These are phyloP conservation scores for Leptogaster cylindrica DNA, from an alignment of 2,888 invertebrate genomes.

Conservation along the genomic window DNA sequence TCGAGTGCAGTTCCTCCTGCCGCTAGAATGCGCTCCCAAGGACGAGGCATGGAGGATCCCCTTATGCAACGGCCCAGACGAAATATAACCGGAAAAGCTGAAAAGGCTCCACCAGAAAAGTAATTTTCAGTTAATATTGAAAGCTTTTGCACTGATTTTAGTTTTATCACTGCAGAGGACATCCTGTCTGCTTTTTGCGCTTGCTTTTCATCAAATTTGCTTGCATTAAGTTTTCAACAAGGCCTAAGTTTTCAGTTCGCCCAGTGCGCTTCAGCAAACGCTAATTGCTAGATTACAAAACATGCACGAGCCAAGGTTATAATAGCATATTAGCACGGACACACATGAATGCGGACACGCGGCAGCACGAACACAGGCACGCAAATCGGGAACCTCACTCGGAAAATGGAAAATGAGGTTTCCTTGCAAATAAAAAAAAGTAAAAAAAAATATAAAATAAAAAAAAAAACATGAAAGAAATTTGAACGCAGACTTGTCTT, in stretches of 20 bases:
- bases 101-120: conserved; percentile 54
- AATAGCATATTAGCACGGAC: background rate
- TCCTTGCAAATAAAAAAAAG: no score
- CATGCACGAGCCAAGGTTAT: conserved; percentile 26
- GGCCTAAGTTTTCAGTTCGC: conserved; percentile 28
- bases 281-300: conserved; percentile 16
- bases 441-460: no score
- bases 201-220: conserved; percentile 33
- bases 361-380: conserved; percentile 10
- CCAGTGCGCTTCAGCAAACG: conserved; percentile 11
- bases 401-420: no score
- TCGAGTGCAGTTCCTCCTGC: conserved; percentile 57
- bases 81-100: conserved; percentile 47
- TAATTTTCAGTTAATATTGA: conserved; percentile 44
- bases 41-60: conserved; percentile 57
- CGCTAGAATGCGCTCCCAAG: conserved; percentile 49
- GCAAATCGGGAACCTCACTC: background rate
- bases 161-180: conserved; percentile 31
- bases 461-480: background rate
- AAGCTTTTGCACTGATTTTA: conserved; percentile 38
- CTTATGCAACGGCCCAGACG: conserved; percentile 59
- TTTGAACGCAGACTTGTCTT: conserved; percentile 1
- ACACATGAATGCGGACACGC: conserved; percentile 2
- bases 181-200: conserved; percentile 21
- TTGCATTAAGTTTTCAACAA: conserved; percentile 26